Percentiles rank a stretch among this genome's conserved stretches.
phyloP scores from a whole-genome alignment of 2,888 invertebrate genomes.

The Tipula helvola region DNA sequence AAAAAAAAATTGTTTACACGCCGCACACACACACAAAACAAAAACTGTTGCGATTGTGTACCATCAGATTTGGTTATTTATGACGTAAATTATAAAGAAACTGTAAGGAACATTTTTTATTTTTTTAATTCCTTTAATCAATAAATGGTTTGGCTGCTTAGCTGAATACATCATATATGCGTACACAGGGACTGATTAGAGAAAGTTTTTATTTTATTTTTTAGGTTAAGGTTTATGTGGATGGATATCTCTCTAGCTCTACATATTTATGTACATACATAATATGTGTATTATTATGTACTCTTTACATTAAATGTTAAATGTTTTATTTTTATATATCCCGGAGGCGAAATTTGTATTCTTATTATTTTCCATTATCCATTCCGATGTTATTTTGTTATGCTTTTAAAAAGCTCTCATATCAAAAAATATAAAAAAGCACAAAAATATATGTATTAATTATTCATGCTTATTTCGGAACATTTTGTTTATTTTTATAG shows the following conservation, averaged over 20 bases:
- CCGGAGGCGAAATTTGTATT: slow-evolving; percentile 4
- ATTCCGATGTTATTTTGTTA: background rate
- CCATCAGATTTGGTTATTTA: background rate
- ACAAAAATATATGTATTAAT: background rate
- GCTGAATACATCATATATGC: background rate
- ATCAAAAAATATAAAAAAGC: background rate
- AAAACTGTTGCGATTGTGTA: background rate
- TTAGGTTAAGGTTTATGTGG: background rate
- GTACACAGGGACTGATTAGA: background rate
- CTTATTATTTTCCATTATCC: background rate
- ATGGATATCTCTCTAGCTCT: background rate
- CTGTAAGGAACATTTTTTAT: background rate
- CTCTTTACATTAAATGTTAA: background rate
- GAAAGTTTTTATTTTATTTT: background rate
- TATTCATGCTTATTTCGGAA: background rate
- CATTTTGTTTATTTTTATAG: background rate
- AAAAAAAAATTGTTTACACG: background rate
- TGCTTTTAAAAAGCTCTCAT: slow-evolving; percentile 4
- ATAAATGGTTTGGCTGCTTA: background rate
- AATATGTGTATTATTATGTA: background rate
- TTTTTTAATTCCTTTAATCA: background rate
- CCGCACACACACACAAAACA: background rate
- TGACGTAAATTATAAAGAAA: background rate
- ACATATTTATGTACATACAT: background rate
- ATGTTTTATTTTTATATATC: background rate